A percentile compares a stretch with the other conserved stretches of the same genome.
Evolutionary conservation across 2,888 invertebrate species (phyloP).

Genomic region (Lydus trimaculatus): DNA sequence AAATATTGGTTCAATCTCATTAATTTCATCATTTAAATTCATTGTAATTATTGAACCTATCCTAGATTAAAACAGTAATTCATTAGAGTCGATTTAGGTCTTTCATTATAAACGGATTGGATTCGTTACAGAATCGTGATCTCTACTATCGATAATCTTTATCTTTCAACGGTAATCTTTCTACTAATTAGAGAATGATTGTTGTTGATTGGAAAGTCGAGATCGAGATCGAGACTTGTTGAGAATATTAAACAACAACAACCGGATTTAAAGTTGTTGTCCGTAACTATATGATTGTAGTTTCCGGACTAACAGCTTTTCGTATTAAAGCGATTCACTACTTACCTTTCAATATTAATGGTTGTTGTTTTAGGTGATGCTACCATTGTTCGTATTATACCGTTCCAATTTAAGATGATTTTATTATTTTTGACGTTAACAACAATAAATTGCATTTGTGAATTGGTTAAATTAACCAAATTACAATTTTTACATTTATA

Average conservation of each 20-base stretch:
- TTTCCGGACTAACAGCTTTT: neutral
- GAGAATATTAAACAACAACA: too few relatives aligned
- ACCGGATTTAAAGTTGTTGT: too few relatives aligned
- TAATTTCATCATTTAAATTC: slow-evolving; percentile 2
- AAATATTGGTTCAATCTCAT: slow-evolving; percentile 16
- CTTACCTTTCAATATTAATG: slow-evolving; percentile 46
- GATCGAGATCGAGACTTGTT: too few relatives aligned
- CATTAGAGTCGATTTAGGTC: neutral
- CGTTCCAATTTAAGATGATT: slow-evolving; percentile 39
- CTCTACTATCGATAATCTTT: neutral
- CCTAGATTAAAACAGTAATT: slow-evolving; percentile 9
- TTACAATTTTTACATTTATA: slow-evolving; percentile 47
- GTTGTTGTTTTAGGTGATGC: slow-evolving; percentile 18
- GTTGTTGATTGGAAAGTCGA: too few relatives aligned
- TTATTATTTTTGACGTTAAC: slow-evolving; percentile 41
- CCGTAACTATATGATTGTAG: too few relatives aligned
- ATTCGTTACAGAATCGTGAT: too few relatives aligned
- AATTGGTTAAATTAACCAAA: slow-evolving; percentile 43
- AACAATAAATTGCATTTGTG: slow-evolving; percentile 39
- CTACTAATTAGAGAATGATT: too few relatives aligned
- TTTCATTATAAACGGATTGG: too few relatives aligned
- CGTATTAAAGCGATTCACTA: neutral
- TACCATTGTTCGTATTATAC: slow-evolving; percentile 36
- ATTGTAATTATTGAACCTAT: slow-evolving; percentile 15
- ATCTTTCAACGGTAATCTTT: too few relatives aligned